Evolutionary conservation across 2,113 vertebrate species (phyloP), one percentile per base, ranked within the genome.

Genomic region (Micromys minutus): DNA sequence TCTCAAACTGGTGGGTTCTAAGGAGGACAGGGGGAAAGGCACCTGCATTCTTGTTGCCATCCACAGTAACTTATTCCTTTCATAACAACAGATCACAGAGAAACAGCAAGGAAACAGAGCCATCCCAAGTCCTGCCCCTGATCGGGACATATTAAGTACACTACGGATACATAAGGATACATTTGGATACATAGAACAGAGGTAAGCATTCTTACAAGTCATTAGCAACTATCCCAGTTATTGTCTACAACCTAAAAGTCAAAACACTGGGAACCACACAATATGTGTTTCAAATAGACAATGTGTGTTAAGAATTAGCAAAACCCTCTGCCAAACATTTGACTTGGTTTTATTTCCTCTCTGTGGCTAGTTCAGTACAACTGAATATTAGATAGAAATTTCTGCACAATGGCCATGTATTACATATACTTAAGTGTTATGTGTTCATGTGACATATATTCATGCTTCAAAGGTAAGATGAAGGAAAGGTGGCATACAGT

Each of bases 321-420:
- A 36, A n/a, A 3, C 2, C 4, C 86, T 92, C n/a, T 61, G 42
- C 34, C 47, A 26, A 77, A 86, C 42, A 42, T 47, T 12, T 67
- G 74, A 6, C n/a, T 91, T 87, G 57, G 42, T 90, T 86, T 57
- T 93, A 61, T 90, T 34, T 75, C 26, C 88, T 93, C 57, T 87
- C 24, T n/a, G 39, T 11, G 52, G 12, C 63, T 91, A 55, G 59
- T 42, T 42, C 61, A 84, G 59, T 74, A 79, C 80, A 88, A n/a
- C 21, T 21, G 71, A 85, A 55, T 87, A 81, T 12, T 85, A 61
- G 45, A 39, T 74, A 89, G 91, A 83, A 93, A 83, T 63, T 6
- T 63, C 42, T 29, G 5, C 83, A 79, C 63, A 52, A 88, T 69
- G 67, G 7, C 42, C 65, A 89, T 6, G 11, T 39, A 83, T 57